A percentile compares a stretch with the other conserved stretches of the same genome.
Conservation (phyloP, 2,113 vertebrate species). For the Lamprologus lemairii region DNA sequence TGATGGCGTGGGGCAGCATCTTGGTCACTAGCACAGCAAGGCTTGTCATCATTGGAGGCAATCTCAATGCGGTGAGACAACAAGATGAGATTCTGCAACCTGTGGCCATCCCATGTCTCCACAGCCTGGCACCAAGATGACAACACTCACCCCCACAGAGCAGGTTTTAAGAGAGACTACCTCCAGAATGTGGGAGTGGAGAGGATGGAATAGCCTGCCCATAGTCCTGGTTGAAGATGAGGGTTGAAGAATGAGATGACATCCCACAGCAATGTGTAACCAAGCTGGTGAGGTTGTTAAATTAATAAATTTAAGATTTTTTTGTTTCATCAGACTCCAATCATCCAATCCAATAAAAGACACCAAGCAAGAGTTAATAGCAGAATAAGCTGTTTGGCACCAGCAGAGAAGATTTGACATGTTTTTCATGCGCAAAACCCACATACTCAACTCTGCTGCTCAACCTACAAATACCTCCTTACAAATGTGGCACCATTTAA, state of each 20-base stretch:
- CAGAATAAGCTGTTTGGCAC: background rate
- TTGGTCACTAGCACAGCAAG: background rate
- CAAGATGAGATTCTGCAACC: background rate
- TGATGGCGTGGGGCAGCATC: background rate
- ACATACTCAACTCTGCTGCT: background rate
- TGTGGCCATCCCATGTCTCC: background rate
- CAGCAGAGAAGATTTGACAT: background rate
- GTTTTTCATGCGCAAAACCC: background rate
- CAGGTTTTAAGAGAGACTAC: background rate
- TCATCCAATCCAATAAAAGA: background rate
- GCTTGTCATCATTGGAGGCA: background rate
- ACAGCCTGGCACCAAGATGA: background rate
- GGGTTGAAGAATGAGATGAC: background rate
- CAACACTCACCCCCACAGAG: background rate
- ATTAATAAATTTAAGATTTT: background rate
- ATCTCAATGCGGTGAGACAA: background rate
- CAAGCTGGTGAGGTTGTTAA: background rate
- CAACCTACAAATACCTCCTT: background rate
- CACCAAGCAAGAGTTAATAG: background rate
- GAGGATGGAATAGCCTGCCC: background rate
- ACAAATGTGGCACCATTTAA: background rate
- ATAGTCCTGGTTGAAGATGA: background rate
- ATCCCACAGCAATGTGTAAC: background rate
- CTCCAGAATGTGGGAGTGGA: background rate
- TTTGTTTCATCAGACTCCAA: background rate